Evolutionary conservation across 92 coral and sea anemone species (phyloP).

Genomic region (Anthopleura xanthogrammica): DNA sequence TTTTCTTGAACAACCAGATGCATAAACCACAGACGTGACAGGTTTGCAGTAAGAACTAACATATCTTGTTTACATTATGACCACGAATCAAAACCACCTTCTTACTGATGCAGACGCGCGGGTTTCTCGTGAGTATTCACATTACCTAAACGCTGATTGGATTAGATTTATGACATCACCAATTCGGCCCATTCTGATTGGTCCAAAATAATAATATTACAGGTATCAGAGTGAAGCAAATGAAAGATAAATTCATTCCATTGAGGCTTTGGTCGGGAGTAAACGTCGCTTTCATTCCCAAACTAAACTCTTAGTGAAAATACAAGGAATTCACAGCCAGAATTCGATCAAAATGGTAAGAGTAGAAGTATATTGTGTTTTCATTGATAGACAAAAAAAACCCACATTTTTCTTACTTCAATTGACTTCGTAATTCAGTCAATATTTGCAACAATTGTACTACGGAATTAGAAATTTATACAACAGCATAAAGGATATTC

Average conservation of each 20-base stretch:
- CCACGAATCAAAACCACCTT: not conserved
- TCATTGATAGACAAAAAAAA: not conserved
- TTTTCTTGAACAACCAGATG: too few species aligned
- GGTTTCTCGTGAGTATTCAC: not conserved
- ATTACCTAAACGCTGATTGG: not conserved
- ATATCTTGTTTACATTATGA: not conserved
- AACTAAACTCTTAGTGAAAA: not conserved
- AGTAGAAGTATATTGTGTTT: not conserved
- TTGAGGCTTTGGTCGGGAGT: constrained; percentile 26
- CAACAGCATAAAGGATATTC: not conserved
- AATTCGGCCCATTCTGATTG: not conserved
- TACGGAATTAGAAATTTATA: not conserved
- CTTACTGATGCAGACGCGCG: not conserved
- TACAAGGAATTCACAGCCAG: not conserved
- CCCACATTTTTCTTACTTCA: not conserved
- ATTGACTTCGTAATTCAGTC: not conserved
- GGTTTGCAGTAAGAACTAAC: too few species aligned
- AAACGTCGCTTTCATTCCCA: constrained; percentile 26
- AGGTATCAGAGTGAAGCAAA: not conserved
- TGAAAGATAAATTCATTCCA: not conserved
- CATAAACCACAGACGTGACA: too few species aligned
- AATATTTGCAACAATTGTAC: not conserved
- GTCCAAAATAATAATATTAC: constrained; percentile 5
- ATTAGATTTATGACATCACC: not conserved
- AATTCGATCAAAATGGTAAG: constrained; percentile 5